Evolutionary conservation across 2,888 invertebrate species (phyloP), one percentile per base, ranked within the genome.

Genomic region (Pollenia angustigena): DNA sequence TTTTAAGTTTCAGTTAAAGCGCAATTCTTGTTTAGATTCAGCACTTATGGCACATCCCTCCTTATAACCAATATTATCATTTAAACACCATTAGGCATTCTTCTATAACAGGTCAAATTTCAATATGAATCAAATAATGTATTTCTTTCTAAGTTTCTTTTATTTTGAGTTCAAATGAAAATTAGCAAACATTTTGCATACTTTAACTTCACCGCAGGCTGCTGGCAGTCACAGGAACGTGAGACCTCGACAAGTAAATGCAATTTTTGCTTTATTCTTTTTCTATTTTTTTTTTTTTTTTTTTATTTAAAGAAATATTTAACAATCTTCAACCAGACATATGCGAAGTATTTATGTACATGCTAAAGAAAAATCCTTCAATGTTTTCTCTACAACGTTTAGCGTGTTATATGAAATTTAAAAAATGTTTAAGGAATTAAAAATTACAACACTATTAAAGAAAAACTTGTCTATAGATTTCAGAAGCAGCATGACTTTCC

Each of bases 231-330:
- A 81, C n/a, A 74, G 52, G 76, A 81, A 76, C 75, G 80, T 83
- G 83, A 72, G 71, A 68, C 23, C 54, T 86, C 69, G 86, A 81
- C 83, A 86, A 83, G 83, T 81, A 72, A 86, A 66, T 83, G 76
- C 83, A 83, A 79, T 79, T 74, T 85, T 23, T 23, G 23, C 23
- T 3, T 23, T 48, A 60, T 7, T 18, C 44, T 14, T n/a, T 50
- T 52, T 71, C 54, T 16, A 50, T 18, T 4, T 14, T 42, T 23
- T 62, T 40, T 32, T 68, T 64, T 72, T 23, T n/a, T n/a, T n/a
- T n/a, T n/a, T n/a, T n/a, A n/a, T n/a, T n/a, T n/a, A 18, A 40
- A 18, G 14, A 56, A 16, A 46, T 46, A 56, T 46, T 52, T 7
- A 14, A 18, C n/a, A 7, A 6, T 11, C 2, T 12, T 18, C 23